A percentile compares a stretch with the other conserved stretches of the same genome.
These are phyloP conservation scores for Cololabis saira DNA, from an alignment of 2,113 vertebrate species.

Conservation along the genomic window DNA sequence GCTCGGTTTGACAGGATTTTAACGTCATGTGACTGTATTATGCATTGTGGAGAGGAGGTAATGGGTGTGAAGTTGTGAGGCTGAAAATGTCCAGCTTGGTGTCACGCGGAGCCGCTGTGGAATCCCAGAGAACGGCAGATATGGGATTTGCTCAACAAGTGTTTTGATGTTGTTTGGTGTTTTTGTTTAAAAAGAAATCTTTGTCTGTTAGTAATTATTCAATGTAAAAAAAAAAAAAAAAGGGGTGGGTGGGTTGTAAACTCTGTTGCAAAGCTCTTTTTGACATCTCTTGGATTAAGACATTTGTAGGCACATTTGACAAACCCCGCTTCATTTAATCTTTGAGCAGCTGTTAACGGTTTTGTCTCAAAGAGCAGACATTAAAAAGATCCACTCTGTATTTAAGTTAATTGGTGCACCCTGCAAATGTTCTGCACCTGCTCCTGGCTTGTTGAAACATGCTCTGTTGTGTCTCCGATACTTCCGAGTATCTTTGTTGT, in stretches of 20 bases:
- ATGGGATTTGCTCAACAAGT: not conserved
- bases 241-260: too few species aligned
- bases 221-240: too few species aligned
- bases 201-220: not conserved
- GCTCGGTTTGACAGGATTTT: slow-evolving; percentile 62
- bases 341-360: slow-evolving; percentile 26
- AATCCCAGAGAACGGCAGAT: slow-evolving; percentile 17
- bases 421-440: slow-evolving; percentile 46
- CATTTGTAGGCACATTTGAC: not conserved
- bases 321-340: slow-evolving; percentile 21
- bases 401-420: slow-evolving; percentile 42
- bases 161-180: not conserved
- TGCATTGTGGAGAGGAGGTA: slow-evolving; percentile 69
- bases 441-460: slow-evolving; percentile 36
- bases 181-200: not conserved
- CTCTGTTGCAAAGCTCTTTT: too few species aligned
- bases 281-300: too few species aligned
- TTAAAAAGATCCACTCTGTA: slow-evolving; percentile 13
- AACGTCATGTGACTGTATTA: slow-evolving; percentile 55
- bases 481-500: slow-evolving; percentile 28
- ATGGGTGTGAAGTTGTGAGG: slow-evolving; percentile 73
- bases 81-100: slow-evolving; percentile 38
- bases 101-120: slow-evolving; percentile 30
- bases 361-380: slow-evolving; percentile 36
- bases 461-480: slow-evolving; percentile 43